Conservation (phyloP, 2,797 vertebrate species). For the Vespertilio murinus region DNA sequence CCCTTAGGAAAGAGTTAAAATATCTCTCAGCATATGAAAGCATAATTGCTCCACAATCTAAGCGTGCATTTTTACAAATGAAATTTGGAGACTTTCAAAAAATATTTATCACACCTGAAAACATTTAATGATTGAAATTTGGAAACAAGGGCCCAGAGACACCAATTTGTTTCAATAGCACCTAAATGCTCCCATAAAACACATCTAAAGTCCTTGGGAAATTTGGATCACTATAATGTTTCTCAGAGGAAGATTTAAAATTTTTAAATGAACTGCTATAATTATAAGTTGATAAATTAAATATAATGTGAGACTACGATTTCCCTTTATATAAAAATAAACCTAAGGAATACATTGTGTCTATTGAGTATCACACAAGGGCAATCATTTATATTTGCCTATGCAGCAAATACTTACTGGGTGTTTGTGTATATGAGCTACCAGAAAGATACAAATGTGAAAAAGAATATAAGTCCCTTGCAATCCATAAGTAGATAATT, state of each 20-base stretch:
- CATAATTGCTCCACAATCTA: conserved; percentile 17
- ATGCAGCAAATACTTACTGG: background rate
- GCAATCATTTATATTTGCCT: background rate
- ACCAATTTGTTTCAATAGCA: background rate
- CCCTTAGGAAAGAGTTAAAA: conserved; percentile 13
- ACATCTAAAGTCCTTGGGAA: background rate
- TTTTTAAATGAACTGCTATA: background rate
- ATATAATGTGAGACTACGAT: background rate
- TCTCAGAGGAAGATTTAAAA: background rate
- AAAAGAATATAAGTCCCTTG: background rate
- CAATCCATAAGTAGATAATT: background rate
- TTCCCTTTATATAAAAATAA: background rate
- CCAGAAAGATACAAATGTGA: background rate
- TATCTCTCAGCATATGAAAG: background rate
- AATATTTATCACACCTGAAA: conserved; percentile 38
- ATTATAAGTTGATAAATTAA: conserved; percentile 33
- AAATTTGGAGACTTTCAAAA: conserved; percentile 50
- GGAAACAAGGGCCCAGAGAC: conserved; percentile 2
- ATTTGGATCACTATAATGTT: background rate
- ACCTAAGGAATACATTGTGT: background rate
- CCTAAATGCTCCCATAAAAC: background rate
- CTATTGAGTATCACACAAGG: background rate
- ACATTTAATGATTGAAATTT: conserved; percentile 27
- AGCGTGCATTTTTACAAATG: conserved; percentile 37
- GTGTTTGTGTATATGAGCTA: background rate